Conservation (phyloP, 1,140 invertebrate genomes). For the Akabosia matsudoensis region DNA sequence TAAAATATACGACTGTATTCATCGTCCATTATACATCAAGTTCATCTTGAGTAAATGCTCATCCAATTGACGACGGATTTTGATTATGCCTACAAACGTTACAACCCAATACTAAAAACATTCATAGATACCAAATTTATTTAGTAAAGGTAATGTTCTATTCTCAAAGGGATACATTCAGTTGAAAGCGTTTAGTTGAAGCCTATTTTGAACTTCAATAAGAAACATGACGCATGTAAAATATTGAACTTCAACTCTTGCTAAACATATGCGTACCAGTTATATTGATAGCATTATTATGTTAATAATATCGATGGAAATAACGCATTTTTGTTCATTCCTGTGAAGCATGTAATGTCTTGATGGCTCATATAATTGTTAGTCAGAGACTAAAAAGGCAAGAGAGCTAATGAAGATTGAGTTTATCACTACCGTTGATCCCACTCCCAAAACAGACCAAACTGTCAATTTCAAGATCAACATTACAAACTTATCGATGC, state of each 20-base stretch:
- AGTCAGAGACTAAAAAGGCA: constrained; percentile 7
- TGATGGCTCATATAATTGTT: constrained; percentile 18
- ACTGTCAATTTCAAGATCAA: constrained; percentile 21
- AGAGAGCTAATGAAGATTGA: constrained; percentile 11
- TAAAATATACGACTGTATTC: too few relatives aligned
- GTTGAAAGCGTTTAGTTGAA: not conserved
- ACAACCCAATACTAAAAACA: too few relatives aligned
- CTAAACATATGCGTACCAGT: not conserved
- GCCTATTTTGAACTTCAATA: not conserved
- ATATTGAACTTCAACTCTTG: constrained; percentile 3
- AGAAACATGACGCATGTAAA: not conserved
- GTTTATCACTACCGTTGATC: constrained; percentile 9
- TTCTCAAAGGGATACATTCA: too few relatives aligned
- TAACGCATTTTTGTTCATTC: not conserved
- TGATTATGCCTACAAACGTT: too few relatives aligned
- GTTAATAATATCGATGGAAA: not conserved
- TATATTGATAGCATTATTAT: too few relatives aligned
- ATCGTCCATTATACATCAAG: too few relatives aligned
- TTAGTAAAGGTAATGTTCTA: too few relatives aligned
- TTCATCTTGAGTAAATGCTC: too few relatives aligned
- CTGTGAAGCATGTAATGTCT: constrained; percentile 4
- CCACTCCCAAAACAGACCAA: not conserved
- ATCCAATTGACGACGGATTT: too few relatives aligned
- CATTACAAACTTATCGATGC: too few relatives aligned
- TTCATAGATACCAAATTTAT: too few relatives aligned